Percentiles rank a stretch among this genome's conserved stretches.
phyloP scores from a whole-genome alignment of 92 coral and sea anemone genomes.

The Palythoa caribaeorum region DNA sequence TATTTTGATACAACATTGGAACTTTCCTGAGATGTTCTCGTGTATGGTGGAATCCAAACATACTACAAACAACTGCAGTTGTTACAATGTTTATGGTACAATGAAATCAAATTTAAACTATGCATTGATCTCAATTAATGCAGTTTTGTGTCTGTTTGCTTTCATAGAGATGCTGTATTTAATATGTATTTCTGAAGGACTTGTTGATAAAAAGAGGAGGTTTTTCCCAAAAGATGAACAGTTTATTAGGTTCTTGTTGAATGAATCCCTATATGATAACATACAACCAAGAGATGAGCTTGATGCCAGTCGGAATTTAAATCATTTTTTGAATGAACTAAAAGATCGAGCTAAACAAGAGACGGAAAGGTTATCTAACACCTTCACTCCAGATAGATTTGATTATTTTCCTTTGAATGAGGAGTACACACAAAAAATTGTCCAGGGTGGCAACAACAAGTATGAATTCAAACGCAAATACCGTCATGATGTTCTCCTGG shows the following conservation, averaged over 20 bases:
- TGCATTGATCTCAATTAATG: constrained; percentile 24
- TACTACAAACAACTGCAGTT: background rate
- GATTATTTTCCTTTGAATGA: constrained; percentile 16
- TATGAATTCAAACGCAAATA: background rate
- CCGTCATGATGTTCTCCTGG: constrained; percentile 24
- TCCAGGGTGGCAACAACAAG: background rate
- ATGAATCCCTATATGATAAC: constrained; percentile 6
- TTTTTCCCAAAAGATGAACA: background rate
- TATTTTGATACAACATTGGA: background rate
- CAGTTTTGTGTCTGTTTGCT: constrained; percentile 8
- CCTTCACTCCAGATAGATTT: constrained; percentile 17
- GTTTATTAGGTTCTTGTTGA: constrained; percentile 18
- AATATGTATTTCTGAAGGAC: background rate
- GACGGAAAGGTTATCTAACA: background rate
- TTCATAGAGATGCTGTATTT: constrained; percentile 12
- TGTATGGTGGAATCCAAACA: background rate
- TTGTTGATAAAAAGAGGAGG: background rate
- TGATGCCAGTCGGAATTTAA: background rate
- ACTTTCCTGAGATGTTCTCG: constrained; percentile 15
- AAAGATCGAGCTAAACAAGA: background rate
- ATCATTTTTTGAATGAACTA: background rate
- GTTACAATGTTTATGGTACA: constrained; percentile 12
- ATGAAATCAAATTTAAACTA: background rate
- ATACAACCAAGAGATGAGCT: background rate
- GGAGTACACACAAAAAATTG: constrained; percentile 14